A percentile compares a stretch with the other conserved stretches of the same genome.
These are phyloP conservation scores for Hipposideros armiger DNA, from an alignment of 2,113 vertebrate genomes.

Conservation along the genomic window DNA sequence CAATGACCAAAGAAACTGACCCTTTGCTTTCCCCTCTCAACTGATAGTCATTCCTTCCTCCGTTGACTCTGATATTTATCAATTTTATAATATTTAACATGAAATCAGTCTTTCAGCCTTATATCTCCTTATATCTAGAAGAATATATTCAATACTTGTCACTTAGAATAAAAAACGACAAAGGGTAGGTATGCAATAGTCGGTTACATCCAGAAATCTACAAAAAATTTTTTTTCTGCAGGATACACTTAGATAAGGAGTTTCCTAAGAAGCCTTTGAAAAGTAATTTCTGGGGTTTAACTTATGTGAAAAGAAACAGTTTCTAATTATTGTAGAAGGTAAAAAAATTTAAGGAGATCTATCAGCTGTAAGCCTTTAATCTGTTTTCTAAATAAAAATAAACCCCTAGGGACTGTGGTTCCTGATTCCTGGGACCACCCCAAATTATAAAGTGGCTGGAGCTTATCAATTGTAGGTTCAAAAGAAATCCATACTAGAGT, in stretches of 20 bases:
- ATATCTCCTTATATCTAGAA: neutral
- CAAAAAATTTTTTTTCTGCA: neutral
- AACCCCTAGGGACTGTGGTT: neutral
- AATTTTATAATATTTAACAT: neutral
- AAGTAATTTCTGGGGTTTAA: neutral
- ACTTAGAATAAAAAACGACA: neutral
- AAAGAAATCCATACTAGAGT: neutral
- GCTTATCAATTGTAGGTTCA: neutral
- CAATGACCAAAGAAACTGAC: neutral
- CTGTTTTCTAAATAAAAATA: constrained; percentile 24
- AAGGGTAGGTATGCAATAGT: neutral
- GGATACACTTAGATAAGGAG: neutral
- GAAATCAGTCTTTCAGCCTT: neutral
- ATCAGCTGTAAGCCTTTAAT: neutral
- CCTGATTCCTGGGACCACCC: neutral
- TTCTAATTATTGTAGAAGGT: neutral
- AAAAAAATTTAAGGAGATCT: neutral
- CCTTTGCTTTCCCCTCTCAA: neutral
- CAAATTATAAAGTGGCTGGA: neutral
- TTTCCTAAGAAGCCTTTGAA: neutral
- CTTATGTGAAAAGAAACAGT: neutral
- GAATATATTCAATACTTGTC: neutral
- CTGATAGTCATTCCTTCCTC: neutral
- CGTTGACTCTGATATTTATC: neutral
- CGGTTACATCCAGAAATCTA: neutral